phyloP scores from a whole-genome alignment of 2,113 vertebrate genomes.

The Cinclus cinclus region DNA sequence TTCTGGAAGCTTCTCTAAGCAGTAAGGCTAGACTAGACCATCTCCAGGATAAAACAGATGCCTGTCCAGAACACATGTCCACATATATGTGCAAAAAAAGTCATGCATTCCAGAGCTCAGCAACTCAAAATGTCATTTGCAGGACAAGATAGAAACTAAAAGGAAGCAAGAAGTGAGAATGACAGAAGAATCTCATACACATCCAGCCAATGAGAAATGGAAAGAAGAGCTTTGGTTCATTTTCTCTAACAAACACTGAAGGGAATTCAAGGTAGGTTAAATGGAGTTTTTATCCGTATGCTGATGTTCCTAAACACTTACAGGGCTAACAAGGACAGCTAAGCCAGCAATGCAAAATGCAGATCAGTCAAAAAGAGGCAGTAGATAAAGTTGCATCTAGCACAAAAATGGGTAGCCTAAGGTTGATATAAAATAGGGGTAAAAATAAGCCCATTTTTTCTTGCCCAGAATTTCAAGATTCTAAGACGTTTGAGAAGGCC shows the following conservation, averaged over 20 bases:
- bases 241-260: neutral
- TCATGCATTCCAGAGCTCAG: neutral
- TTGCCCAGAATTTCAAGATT: neutral
- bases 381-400: neutral
- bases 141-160: neutral
- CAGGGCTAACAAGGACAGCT: neutral
- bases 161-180: neutral
- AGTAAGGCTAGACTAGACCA: neutral
- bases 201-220: neutral
- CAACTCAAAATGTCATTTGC: neutral
- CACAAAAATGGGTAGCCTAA: neutral
- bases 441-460: rapidly evolving
- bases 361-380: neutral
- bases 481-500: neutral
- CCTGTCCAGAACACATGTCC: neutral
- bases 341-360: neutral
- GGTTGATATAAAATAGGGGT: neutral
- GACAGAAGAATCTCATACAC: neutral
- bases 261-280: neutral
- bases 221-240: neutral
- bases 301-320: neutral
- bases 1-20: neutral
- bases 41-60: neutral
- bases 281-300: neutral
- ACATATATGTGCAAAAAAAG: neutral